Percentiles rank a stretch among this genome's conserved stretches.
phyloP scores from a whole-genome alignment of 2,113 vertebrate species.

The Neopipo cinnamomea region DNA sequence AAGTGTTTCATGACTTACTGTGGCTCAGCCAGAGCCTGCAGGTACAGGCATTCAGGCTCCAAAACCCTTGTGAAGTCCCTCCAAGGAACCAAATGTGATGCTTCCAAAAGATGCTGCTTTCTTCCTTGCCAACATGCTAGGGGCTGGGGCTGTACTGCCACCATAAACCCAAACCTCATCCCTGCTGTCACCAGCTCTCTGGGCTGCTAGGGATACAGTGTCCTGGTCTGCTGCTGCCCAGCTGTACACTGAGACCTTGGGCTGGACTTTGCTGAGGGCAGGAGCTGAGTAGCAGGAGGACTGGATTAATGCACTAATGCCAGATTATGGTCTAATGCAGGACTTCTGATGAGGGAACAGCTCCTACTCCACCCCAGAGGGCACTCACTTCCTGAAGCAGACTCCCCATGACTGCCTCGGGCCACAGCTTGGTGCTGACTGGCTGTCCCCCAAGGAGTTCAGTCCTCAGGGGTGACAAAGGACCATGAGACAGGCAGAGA shows the following conservation, averaged over 20 bases:
- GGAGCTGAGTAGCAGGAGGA: neutral
- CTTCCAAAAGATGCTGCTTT: neutral
- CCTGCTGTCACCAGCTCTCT: neutral
- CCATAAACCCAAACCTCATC: neutral
- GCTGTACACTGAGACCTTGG: neutral
- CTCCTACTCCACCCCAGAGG: neutral
- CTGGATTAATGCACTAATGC: slow-evolving; percentile 49
- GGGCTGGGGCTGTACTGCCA: neutral
- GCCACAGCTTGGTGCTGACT: neutral
- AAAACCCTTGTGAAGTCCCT: neutral
- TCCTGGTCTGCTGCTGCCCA: neutral
- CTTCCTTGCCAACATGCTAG: fast-evolving
- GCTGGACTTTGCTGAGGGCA: neutral
- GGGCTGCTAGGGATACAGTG: neutral
- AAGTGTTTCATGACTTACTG: neutral
- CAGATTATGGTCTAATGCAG: slow-evolving; percentile 56
- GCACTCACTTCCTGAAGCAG: neutral
- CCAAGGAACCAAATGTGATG: neutral
- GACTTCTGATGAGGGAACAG: neutral
- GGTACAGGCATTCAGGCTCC: neutral
- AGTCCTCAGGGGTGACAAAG: neutral
- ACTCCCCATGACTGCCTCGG: fast-evolving
- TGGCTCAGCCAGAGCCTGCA: neutral
- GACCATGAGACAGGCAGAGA: neutral
- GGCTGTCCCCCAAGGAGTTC: neutral